These are phyloP conservation scores for Bombus haemorrhoidalis DNA, from an alignment of 1,140 invertebrate genomes.

Conservation along the genomic window DNA sequence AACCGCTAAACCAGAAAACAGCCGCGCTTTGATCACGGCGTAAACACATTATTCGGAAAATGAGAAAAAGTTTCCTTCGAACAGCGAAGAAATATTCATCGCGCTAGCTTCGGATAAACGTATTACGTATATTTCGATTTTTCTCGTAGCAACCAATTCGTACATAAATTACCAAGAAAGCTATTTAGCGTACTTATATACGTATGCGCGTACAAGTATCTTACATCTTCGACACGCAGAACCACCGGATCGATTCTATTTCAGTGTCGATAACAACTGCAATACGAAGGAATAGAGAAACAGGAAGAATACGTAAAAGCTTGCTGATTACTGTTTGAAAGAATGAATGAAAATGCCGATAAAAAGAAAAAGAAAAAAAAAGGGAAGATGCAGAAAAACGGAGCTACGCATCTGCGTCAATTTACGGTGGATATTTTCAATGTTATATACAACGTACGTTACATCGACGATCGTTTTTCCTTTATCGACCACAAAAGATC, in stretches of 20 bases:
- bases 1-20: not conserved
- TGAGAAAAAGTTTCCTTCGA: no score
- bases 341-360: not conserved
- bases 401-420: not conserved
- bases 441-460: no score
- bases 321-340: not conserved
- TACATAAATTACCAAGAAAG: not conserved
- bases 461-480: no score
- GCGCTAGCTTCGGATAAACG: no score
- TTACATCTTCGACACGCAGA: not conserved
- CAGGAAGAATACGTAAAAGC: not conserved
- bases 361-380: no score
- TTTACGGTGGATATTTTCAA: not conserved
- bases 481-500: no score
- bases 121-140: not conserved
- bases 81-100: conserved; percentile 9
- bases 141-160: not conserved
- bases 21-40: not conserved
- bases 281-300: not conserved
- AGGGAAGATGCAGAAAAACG: not conserved
- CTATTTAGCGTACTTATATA: not conserved
- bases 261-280: not conserved
- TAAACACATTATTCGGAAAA: not conserved
- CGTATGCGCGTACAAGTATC: no score
- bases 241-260: not conserved